Evolutionary conservation across 2,797 vertebrate genomes (phyloP).

Genomic region (Sebastes aleutianus): DNA sequence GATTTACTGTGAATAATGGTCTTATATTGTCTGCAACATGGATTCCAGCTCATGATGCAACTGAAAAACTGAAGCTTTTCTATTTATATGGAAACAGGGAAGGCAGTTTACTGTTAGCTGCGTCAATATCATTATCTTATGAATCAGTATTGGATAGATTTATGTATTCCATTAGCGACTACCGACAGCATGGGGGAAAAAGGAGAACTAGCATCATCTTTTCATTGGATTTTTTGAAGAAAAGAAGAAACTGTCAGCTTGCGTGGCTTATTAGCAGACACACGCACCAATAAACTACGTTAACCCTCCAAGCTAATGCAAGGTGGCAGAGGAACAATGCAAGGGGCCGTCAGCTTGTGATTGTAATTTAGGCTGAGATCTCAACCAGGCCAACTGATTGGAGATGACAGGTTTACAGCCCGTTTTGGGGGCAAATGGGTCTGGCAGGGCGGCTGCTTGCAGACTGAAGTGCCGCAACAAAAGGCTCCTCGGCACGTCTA

Average conservation of each 20-base stretch:
- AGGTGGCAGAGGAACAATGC: conserved; percentile 48
- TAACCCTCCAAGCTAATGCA: conserved; percentile 37
- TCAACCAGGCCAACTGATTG: conserved; percentile 80
- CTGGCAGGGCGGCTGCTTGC: conserved; percentile 19
- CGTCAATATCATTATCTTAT: background rate
- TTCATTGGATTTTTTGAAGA: background rate
- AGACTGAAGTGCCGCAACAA: conserved; percentile 57
- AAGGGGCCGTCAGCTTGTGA: conserved; percentile 62
- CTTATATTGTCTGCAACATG: background rate
- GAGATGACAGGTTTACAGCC: conserved; percentile 84
- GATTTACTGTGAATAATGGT: background rate
- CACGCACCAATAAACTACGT: background rate
- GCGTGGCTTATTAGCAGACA: conserved; percentile 8
- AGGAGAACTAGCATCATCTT: background rate
- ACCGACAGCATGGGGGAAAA: background rate
- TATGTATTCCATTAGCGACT: background rate
- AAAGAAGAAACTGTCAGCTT: background rate
- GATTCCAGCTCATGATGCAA: background rate
- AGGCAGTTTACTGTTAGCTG: background rate
- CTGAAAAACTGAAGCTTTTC: background rate
- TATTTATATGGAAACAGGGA: background rate
- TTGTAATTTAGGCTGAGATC: conserved; percentile 81
- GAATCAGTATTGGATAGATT: background rate
- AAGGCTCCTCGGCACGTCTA: background rate
- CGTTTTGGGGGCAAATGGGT: conserved; percentile 70